Base-by-base conservation (phyloP, 2,888 invertebrate genomes). In the Lasioglossum oenotherae region DNA sequence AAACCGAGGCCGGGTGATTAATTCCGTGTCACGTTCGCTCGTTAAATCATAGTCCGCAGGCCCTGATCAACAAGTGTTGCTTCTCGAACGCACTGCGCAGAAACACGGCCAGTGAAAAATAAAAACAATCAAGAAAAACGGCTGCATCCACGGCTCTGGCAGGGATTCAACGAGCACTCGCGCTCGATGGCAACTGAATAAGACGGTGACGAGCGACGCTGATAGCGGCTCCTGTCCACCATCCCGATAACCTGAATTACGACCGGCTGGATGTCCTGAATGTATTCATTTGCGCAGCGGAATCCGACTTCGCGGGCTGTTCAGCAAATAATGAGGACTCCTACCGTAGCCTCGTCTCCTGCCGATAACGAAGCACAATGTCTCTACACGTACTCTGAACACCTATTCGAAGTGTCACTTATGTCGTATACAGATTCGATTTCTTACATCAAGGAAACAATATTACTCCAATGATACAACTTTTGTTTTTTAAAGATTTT, bases 11-110 rank as follows among this genome's bases (percentile, higher is more conserved):
- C 46, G 31, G 67, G 79, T 84, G 82, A 88, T 88, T 88, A 88
- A 88, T 88, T 82, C 83, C 74, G 79, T 76, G 78, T 84, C 85
- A 85, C 87, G 88, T 85, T 57, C 74, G 57, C 85, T 81, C 85
- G 87, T 89, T 89, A 87, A 82, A 87, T 89, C 87, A 87, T 85
- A 85, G 84, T 85, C 64, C 74, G 67, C 60, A 76, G 83, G 80
- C 16, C 10, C 74, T 64, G 89, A 89, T 89, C 89, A 89, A 89
- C 89, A 89, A 89, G 89, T 89, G 89, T 89, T 89, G 64, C 82
- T 85, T 76, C 87, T 80, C 83, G 85, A 79, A 81, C 81, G 57
- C 82, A 35, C 41, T 38, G 75, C 80, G 74, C 71, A 53, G 75
- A 76, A 75, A 82, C 69, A 6, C 27, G 12, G 23, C 31, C n/a